Percentiles rank a stretch among this genome's conserved stretches.
These are phyloP conservation scores for Ataeniobius toweri DNA, from an alignment of 2,797 vertebrate species.

Conservation along the genomic window DNA sequence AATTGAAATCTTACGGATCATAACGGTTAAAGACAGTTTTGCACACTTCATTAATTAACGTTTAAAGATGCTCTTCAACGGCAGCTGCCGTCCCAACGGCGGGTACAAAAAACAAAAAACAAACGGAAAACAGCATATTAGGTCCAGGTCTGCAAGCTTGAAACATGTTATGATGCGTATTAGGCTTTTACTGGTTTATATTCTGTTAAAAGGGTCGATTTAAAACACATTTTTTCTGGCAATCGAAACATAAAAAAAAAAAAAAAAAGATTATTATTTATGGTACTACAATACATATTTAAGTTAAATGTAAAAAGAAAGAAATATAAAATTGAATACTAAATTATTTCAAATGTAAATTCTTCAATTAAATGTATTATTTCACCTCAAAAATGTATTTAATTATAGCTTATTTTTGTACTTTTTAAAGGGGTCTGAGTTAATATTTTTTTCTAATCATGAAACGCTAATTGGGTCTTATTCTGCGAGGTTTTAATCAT, in stretches of 20 bases:
- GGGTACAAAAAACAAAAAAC: constrained; percentile 19
- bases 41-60: constrained; percentile 88
- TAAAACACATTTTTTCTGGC: too few species aligned
- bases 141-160: constrained; percentile 7
- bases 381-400: background rate
- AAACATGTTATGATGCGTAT: constrained; percentile 54
- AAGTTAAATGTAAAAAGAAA: background rate
- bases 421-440: background rate
- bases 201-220: background rate
- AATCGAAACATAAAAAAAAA: background rate
- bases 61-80: constrained; percentile 84
- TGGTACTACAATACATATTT: background rate
- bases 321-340: background rate
- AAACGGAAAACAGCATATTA: constrained; percentile 53
- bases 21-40: constrained; percentile 86
- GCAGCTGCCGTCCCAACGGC: constrained; percentile 82
- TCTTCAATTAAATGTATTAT: too few species aligned
- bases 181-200: constrained; percentile 30
- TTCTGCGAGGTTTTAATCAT: background rate
- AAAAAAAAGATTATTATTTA: background rate
- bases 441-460: too few species aligned
- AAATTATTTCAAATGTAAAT: background rate
- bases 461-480: background rate
- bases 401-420: background rate
- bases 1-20: constrained; percentile 85